Percentiles rank a stretch among this genome's conserved stretches.
phyloP scores from a whole-genome alignment of 2,888 invertebrate genomes.

The Callosobruchus maculatus region DNA sequence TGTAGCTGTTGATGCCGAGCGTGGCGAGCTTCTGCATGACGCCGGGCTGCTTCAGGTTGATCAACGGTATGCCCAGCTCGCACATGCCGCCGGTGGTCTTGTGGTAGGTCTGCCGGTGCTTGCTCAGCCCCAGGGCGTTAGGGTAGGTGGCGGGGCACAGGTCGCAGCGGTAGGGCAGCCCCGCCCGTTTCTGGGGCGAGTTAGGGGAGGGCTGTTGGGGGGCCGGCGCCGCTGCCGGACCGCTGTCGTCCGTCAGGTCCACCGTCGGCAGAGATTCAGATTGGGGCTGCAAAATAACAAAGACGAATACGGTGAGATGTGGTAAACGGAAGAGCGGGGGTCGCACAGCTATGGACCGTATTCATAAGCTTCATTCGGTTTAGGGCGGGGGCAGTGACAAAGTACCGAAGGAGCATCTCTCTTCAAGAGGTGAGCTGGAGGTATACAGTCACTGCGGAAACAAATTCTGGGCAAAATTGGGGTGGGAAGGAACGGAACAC shows the following conservation, averaged over 20 bases:
- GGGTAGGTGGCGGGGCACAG: conserved; percentile 72
- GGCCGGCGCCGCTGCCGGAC: conserved; percentile 38
- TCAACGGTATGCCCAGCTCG: conserved; percentile 70
- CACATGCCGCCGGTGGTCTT: conserved; percentile 53
- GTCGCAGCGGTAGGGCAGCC: conserved; percentile 59
- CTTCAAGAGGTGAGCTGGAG: too few relatives aligned
- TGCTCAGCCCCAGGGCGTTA: conserved; percentile 55
- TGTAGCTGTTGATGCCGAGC: conserved; percentile 71
- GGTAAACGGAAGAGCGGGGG: too few relatives aligned
- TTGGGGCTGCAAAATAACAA: not conserved
- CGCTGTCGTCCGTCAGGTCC: conserved; percentile 54
- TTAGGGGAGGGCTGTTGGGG: conserved; percentile 39
- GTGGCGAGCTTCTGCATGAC: conserved; percentile 60
- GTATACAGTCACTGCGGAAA: too few relatives aligned
- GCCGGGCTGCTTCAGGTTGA: conserved; percentile 67
- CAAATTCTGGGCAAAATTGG: too few relatives aligned
- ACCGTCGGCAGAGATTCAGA: conserved; percentile 42
- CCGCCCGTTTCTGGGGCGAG: conserved; percentile 42
- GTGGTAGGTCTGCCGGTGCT: conserved; percentile 64
- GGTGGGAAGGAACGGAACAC: too few relatives aligned
- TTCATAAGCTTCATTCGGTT: too few relatives aligned
- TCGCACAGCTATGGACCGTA: too few relatives aligned
- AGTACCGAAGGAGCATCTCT: too few relatives aligned
- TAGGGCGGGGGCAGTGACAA: too few relatives aligned
- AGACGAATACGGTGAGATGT: too few relatives aligned